Conservation (phyloP, 2,797 vertebrate species). For the Urocyon cinereoargenteus region DNA sequence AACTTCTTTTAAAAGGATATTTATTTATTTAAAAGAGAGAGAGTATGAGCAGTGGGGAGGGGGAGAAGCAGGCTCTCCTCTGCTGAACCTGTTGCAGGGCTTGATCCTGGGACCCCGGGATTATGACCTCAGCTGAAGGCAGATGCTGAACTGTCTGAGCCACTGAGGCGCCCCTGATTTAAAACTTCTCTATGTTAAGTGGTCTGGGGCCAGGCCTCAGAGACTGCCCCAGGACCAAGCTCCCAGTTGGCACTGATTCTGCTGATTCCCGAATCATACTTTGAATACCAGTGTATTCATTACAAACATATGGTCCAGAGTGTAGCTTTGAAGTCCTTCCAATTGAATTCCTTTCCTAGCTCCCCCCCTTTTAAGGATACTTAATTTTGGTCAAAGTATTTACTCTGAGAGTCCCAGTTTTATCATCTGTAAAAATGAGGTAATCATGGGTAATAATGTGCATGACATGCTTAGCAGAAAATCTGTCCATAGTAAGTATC, state of each 20-base stretch:
- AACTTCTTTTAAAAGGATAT: not conserved
- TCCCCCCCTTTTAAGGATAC: not conserved
- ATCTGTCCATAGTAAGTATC: not conserved
- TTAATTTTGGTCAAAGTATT: not conserved
- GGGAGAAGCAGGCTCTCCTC: too few species aligned
- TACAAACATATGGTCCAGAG: not conserved
- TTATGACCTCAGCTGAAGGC: too few species aligned
- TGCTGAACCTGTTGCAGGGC: too few species aligned
- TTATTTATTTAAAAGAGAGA: too few species aligned
- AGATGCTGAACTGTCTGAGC: too few species aligned
- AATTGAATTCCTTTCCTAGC: not conserved
- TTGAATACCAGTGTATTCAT: not conserved
- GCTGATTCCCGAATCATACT: not conserved
- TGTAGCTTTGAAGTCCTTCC: not conserved
- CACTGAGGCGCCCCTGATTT: too few species aligned
- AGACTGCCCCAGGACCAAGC: not conserved
- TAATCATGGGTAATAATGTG: not conserved
- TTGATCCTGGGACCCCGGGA: too few species aligned
- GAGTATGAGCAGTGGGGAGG: too few species aligned
- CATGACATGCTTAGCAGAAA: not conserved
- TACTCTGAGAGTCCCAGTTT: not conserved
- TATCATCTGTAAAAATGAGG: not conserved
- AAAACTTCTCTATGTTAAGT: not conserved
- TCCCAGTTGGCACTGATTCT: not conserved
- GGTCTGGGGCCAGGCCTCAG: not conserved